phyloP scores from a whole-genome alignment of 92 coral and sea anemone genomes.

The Bergia sp. region DNA sequence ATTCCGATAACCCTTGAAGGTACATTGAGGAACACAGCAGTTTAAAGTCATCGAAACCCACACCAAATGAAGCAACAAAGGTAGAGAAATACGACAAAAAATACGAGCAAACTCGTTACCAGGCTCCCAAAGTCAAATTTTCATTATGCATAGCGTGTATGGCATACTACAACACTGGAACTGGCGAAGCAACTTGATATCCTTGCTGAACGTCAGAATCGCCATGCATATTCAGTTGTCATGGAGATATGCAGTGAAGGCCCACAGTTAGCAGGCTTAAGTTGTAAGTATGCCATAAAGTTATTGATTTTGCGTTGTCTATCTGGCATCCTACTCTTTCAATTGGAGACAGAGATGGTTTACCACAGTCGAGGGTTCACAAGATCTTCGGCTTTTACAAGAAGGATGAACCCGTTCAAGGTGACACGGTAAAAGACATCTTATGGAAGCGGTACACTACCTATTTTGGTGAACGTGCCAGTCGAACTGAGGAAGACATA shows the following conservation, averaged over 20 bases:
- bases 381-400: neutral
- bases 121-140: no score
- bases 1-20: constrained; percentile 39
- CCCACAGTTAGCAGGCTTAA: neutral
- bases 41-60: constrained; percentile 50
- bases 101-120: no score
- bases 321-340: neutral
- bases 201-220: neutral
- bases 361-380: neutral
- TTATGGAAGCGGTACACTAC: neutral
- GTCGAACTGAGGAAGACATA: neutral
- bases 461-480: neutral
- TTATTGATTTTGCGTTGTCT: neutral
- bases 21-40: constrained; percentile 47
- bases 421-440: neutral
- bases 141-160: no score
- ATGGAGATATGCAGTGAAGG: neutral
- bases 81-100: no score
- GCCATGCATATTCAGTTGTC: neutral
- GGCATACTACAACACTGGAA: no score
- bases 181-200: no score
- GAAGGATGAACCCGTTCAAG: neutral
- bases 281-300: neutral
- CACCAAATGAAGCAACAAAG: constrained; percentile 19
- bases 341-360: neutral